These are phyloP conservation scores for Turritopsis dohrnii DNA, from an alignment of 30 jellyfish, hydroid and myxozoan genomes.

Conservation along the genomic window DNA sequence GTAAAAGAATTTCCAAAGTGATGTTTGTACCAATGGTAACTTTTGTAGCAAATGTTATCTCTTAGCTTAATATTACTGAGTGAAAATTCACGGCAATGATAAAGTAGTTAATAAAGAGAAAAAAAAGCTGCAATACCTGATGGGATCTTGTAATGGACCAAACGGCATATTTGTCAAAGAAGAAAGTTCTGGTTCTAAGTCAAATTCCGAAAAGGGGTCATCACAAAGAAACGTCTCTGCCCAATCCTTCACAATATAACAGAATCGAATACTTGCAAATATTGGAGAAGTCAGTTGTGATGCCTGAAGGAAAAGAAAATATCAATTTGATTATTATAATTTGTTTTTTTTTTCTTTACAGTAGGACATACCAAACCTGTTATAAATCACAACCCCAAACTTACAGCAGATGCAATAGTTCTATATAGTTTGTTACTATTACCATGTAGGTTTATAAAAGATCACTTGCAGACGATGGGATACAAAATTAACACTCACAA, in stretches of 20 bases:
- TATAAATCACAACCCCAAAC: too few relatives aligned
- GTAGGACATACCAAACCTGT: too few relatives aligned
- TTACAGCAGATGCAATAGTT: too few relatives aligned
- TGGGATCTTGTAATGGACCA: constrained; percentile 91
- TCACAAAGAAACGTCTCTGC: constrained; percentile 65
- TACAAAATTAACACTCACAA: constrained; percentile 40
- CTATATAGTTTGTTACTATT: too few relatives aligned
- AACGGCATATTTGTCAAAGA: constrained; percentile 62
- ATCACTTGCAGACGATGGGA: too few relatives aligned
- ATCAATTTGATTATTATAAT: not conserved
- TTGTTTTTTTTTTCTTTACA: not conserved
- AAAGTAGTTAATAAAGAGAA: not conserved
- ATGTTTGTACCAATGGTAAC: not conserved
- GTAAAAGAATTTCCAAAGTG: constrained; percentile 11
- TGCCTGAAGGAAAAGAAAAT: constrained; percentile 5
- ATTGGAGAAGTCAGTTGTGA: constrained; percentile 33
- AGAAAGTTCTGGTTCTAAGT: constrained; percentile 42
- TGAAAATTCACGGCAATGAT: too few relatives aligned
- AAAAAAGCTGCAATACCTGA: constrained; percentile 70
- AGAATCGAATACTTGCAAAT: constrained; percentile 61
- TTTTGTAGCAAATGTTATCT: too few relatives aligned
- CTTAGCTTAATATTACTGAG: too few relatives aligned
- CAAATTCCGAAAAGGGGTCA: constrained; percentile 39
- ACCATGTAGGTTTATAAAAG: too few relatives aligned
- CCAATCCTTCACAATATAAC: constrained; percentile 55